Conservation (phyloP, 2,888 invertebrate genomes). For the Boloria selene region DNA sequence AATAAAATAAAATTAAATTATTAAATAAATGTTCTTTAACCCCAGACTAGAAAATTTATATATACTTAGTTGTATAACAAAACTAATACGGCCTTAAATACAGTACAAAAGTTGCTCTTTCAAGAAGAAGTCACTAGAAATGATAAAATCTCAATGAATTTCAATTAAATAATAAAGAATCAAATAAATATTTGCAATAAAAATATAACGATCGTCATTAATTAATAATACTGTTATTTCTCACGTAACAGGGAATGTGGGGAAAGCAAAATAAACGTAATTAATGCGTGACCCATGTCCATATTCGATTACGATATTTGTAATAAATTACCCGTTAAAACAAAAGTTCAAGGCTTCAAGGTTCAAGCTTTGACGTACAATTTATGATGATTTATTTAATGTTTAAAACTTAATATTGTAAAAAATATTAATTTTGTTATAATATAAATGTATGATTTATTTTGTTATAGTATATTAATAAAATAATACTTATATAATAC, state of each 20-base stretch:
- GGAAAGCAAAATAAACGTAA: constrained; percentile 42
- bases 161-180: not conserved
- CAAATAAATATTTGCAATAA: constrained; percentile 32
- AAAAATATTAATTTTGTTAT: too few species aligned
- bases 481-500: too few species aligned
- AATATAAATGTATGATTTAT: too few species aligned
- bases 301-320: constrained; percentile 34
- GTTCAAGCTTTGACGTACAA: not conserved
- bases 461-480: too few species aligned
- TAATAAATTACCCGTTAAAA: constrained; percentile 26
- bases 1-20: too few species aligned
- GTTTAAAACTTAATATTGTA: too few species aligned
- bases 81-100: too few species aligned
- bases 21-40: too few species aligned
- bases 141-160: not conserved
- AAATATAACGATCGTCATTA: constrained; percentile 39
- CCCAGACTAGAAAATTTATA: too few species aligned
- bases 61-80: too few species aligned
- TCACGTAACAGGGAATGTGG: constrained; percentile 42
- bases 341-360: constrained; percentile 27
- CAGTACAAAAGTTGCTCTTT: too few species aligned
- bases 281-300: constrained; percentile 43
- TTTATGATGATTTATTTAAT: not conserved
- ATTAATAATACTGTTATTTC: constrained; percentile 44
- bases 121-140: not conserved